phyloP scores from a whole-genome alignment of 2,113 vertebrate species.

The Rhinogobius similis region DNA sequence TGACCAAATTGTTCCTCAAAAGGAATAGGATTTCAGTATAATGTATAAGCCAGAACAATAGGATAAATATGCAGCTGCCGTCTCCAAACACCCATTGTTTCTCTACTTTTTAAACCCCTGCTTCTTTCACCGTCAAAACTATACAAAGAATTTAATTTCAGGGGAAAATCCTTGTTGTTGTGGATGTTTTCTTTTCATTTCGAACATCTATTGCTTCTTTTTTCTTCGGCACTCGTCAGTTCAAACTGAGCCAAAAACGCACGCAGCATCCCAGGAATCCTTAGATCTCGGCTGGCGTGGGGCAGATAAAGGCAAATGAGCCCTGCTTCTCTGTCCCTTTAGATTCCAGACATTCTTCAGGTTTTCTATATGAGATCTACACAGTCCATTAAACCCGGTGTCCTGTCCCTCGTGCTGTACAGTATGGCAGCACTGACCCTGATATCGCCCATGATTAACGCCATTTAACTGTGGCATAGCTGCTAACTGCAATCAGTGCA shows the following conservation, averaged over 20 bases:
- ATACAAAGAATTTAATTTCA: conserved; percentile 3
- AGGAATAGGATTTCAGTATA: too few relatives aligned
- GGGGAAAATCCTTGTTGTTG: background rate
- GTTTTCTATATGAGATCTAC: conserved; percentile 25
- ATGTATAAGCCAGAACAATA: too few relatives aligned
- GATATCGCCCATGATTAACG: conserved; percentile 13
- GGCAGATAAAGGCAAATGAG: conserved; percentile 18
- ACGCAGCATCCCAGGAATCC: conserved; percentile 30
- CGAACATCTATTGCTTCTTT: background rate
- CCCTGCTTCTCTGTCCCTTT: conserved; percentile 27
- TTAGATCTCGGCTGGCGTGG: conserved; percentile 1
- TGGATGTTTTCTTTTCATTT: conserved; percentile 7
- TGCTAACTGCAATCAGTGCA: too few relatives aligned
- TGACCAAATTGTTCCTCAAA: too few relatives aligned
- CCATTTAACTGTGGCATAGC: background rate
- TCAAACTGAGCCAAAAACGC: conserved; percentile 1
- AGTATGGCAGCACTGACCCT: conserved; percentile 15
- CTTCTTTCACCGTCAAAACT: background rate
- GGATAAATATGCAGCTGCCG: too few relatives aligned
- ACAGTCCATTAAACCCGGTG: conserved; percentile 37
- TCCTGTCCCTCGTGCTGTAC: conserved; percentile 24
- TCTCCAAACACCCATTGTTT: too few relatives aligned
- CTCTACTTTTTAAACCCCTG: background rate
- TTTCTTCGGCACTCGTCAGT: background rate
- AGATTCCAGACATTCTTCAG: conserved; percentile 48